A percentile compares a stretch with the other conserved stretches of the same genome.
Conservation (phyloP, 2,113 vertebrate species). For the Engraulis encrasicolus region DNA sequence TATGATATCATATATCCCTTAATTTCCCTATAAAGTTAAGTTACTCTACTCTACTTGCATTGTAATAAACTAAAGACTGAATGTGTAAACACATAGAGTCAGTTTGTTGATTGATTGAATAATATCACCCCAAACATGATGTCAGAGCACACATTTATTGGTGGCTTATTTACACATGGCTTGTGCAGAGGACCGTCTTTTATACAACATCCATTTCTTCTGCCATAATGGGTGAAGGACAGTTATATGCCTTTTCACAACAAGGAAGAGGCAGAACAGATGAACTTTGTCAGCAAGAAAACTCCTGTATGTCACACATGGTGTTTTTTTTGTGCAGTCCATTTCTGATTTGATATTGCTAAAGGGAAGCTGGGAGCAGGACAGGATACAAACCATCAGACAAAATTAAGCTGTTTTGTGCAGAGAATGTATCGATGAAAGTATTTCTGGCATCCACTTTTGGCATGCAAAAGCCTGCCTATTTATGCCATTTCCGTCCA, state of each 20-base stretch:
- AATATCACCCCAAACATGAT: too few species aligned
- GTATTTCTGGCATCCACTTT: neutral
- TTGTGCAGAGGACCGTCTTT: too few species aligned
- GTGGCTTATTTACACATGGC: too few species aligned
- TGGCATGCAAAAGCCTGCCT: neutral
- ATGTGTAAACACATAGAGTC: too few species aligned
- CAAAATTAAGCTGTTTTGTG: neutral
- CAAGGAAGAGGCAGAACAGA: neutral
- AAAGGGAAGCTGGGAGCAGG: neutral
- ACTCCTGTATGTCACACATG: neutral
- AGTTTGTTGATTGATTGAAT: too few species aligned
- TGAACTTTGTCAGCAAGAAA: neutral
- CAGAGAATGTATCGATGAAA: neutral
- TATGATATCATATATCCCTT: too few species aligned
- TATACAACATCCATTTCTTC: constrained; percentile 24
- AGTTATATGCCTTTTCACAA: constrained; percentile 29
- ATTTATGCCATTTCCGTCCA: neutral
- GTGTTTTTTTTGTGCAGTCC: too few species aligned
- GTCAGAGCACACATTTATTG: too few species aligned
- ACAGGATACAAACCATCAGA: neutral
- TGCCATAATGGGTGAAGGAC: neutral
- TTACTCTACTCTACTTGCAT: too few species aligned
- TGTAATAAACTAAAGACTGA: too few species aligned
- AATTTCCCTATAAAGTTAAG: too few species aligned
- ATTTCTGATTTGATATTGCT: neutral